phyloP scores from a whole-genome alignment of 2,797 vertebrate genomes.

The Squalus acanthias region DNA sequence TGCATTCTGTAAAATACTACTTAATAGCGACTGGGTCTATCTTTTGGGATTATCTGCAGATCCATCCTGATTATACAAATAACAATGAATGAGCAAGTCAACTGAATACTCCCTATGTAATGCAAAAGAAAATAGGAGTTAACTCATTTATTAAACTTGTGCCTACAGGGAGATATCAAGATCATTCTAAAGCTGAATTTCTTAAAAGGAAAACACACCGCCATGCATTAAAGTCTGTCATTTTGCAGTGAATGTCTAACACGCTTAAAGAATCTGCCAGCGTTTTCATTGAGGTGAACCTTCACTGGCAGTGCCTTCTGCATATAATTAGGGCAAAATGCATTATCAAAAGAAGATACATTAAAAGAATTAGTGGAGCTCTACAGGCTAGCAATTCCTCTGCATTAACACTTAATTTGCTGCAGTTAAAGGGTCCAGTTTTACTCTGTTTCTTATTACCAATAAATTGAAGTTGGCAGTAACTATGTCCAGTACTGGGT shows the following conservation, averaged over 20 bases:
- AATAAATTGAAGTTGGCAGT: neutral
- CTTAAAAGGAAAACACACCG: neutral
- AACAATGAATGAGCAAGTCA: neutral
- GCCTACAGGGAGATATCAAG: neutral
- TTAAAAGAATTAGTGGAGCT: neutral
- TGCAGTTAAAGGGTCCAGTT: neutral
- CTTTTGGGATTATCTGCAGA: neutral
- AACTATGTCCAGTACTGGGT: neutral
- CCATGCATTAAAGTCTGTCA: neutral
- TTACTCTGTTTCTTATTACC: neutral
- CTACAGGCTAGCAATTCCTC: constrained; percentile 11
- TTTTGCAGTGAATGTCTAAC: neutral
- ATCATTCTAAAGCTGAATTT: neutral
- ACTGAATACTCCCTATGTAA: neutral
- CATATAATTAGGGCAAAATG: neutral
- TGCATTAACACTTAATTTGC: neutral
- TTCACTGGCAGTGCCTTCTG: neutral
- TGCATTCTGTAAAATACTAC: neutral
- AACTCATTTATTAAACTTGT: neutral
- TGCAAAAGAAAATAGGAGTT: neutral
- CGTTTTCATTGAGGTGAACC: neutral
- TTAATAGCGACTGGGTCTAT: neutral
- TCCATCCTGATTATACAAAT: neutral
- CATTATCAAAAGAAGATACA: neutral
- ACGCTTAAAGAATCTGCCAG: neutral